Base-by-base conservation (phyloP, 2,888 invertebrate species). In the Drosophila ochracea region DNA sequence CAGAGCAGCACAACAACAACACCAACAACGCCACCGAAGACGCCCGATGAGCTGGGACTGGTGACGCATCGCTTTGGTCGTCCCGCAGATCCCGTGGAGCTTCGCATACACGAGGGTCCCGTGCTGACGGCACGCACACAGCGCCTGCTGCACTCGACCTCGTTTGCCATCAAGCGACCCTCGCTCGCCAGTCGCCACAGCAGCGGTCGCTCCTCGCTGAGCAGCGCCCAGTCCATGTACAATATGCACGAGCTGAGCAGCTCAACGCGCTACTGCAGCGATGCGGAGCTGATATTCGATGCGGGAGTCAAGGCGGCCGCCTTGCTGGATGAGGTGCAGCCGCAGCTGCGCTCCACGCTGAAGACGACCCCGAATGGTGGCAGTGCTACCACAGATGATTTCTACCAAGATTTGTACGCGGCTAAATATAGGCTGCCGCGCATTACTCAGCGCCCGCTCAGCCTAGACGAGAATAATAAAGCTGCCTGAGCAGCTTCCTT, bases 321-420 rank as follows among this genome's bases (percentile, higher is more conserved):
- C 9, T 74, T 91, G 62, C 84, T 91, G n/a, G 85, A 90, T 52
- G 95, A 95, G 94, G 95, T 2, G 91, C 94, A 0, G 93, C 91
- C 91, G 1, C 63, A 78, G 39, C 63, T 94, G 0, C 91, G 95
- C 0, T 94, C 94, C 28, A 95, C 95, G 0, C 94, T 95, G 52
- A 95, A 86, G 62, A 60, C 94, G 30, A 81, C 67, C 31, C 64
- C 73, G 30, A 83, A 71, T 43, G 78, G 78, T 43, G 73, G 73
- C 49, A 71, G 66, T 52, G 53, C 33, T 35, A 55, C 21, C 43
- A 55, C 74, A 5, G 83, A 84, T 70, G 82, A 82, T 61, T 78
- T 84, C 75, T 90, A 88, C 62, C 75, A 76, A n/a, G 91, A 88
- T 54, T 58, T 90, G 53, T 86, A 89, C 71, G 72, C 82, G 43